These are phyloP conservation scores for Peromyscus californicus DNA, from an alignment of 2,113 vertebrate genomes.

Conservation along the genomic window DNA sequence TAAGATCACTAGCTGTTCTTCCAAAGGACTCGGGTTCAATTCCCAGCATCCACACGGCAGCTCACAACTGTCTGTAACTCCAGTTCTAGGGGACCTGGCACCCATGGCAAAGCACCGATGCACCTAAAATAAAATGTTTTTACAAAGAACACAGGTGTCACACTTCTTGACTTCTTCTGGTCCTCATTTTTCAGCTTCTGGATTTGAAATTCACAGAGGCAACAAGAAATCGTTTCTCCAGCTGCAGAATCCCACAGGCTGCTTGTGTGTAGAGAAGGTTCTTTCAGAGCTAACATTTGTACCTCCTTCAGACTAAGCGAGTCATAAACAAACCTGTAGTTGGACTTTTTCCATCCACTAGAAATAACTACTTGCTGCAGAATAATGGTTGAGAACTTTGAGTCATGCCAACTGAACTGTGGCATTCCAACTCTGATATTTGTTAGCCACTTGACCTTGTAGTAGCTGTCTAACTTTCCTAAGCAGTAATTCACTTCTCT, in stretches of 20 bases:
- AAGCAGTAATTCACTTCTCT: background rate
- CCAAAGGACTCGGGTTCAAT: too few relatives aligned
- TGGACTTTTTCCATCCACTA: background rate
- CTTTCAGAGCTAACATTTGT: background rate
- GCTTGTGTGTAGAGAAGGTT: background rate
- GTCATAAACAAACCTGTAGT: background rate
- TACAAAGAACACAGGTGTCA: too few relatives aligned
- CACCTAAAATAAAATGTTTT: too few relatives aligned
- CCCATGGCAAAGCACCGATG: too few relatives aligned
- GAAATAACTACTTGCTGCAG: background rate
- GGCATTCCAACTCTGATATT: background rate
- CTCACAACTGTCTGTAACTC: too few relatives aligned
- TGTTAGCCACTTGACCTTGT: background rate
- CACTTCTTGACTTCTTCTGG: background rate
- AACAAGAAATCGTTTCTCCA: background rate
- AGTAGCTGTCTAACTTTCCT: background rate
- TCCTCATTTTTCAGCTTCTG: background rate
- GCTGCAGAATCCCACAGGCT: background rate
- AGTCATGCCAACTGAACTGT: background rate
- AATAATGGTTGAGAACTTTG: background rate
- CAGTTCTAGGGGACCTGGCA: too few relatives aligned
- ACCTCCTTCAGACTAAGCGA: constrained; percentile 17
- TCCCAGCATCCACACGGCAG: too few relatives aligned
- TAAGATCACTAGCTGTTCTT: too few relatives aligned
- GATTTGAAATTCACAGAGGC: background rate